Percentiles rank a stretch among this genome's conserved stretches.
These are phyloP conservation scores for Panurus biarmicus DNA, from an alignment of 2,113 vertebrate genomes.

Conservation along the genomic window DNA sequence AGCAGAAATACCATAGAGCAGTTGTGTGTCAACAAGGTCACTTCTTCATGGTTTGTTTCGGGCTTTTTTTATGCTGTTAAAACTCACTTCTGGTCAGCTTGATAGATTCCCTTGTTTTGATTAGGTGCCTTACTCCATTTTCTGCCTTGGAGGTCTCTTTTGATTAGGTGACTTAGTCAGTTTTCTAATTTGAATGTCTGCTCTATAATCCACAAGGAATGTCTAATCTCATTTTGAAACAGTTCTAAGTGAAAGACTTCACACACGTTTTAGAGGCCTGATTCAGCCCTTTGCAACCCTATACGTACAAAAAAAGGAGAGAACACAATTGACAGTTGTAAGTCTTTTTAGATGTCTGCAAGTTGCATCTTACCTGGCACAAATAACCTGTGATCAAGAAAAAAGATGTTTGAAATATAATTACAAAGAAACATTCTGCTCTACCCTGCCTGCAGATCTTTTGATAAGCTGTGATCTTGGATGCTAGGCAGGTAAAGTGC, in stretches of 20 bases:
- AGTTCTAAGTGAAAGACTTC: background rate
- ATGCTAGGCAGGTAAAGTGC: background rate
- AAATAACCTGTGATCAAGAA: background rate
- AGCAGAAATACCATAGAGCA: background rate
- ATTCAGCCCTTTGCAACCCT: background rate
- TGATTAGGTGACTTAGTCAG: background rate
- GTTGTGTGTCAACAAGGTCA: rapidly evolving
- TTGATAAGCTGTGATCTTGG: background rate
- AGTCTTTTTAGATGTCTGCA: background rate
- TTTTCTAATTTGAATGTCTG: background rate
- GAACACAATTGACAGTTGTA: background rate
- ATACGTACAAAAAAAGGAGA: background rate
- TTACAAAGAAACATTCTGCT: background rate
- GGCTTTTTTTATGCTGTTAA: background rate
- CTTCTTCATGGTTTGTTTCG: background rate
- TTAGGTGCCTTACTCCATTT: background rate
- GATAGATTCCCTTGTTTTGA: background rate
- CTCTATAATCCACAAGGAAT: background rate
- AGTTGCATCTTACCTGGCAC: background rate
- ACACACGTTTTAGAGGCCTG: background rate
- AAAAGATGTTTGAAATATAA: background rate
- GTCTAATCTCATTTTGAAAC: background rate
- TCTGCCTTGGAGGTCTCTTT: background rate
- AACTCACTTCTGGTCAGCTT: background rate
- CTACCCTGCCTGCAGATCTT: background rate